phyloP scores from a whole-genome alignment of 2,888 invertebrate species.

The Perizoma affinitatum region DNA sequence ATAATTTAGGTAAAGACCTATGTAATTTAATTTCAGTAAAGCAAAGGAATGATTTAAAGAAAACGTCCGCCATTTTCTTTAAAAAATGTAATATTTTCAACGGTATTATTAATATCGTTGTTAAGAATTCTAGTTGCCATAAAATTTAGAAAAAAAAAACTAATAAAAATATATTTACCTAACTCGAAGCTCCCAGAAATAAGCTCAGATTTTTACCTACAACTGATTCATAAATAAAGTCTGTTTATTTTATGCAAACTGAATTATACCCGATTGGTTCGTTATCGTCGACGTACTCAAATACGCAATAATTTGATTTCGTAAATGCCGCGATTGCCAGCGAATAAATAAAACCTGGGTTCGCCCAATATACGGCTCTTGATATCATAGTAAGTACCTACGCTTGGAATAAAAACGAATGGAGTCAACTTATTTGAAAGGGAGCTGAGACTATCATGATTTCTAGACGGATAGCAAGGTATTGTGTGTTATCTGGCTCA shows the following conservation, averaged over 20 bases:
- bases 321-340: slow-evolving; percentile 17
- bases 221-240: slow-evolving; percentile 50
- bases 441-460: not conserved
- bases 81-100: too few relatives aligned
- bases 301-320: slow-evolving; percentile 25
- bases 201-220: slow-evolving; percentile 21
- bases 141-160: too few relatives aligned
- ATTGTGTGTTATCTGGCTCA: too few relatives aligned
- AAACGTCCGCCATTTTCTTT: too few relatives aligned
- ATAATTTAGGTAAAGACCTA: too few relatives aligned
- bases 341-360: slow-evolving; percentile 1
- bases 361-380: not conserved
- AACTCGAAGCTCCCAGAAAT: not conserved
- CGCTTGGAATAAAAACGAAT: not conserved
- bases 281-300: slow-evolving; percentile 39
- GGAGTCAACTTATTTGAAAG: not conserved
- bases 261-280: slow-evolving; percentile 61
- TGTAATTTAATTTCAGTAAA: too few relatives aligned
- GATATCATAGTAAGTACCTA: not conserved
- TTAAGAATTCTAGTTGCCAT: too few relatives aligned
- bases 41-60: too few relatives aligned
- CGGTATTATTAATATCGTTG: too few relatives aligned
- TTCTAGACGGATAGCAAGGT: not conserved
- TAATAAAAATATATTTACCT: too few relatives aligned
- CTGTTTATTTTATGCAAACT: slow-evolving; percentile 63